A percentile compares a stretch with the other conserved stretches of the same genome.
These are phyloP conservation scores for Heloderma charlesbogerti DNA, from an alignment of 2,113 vertebrate species.

Conservation along the genomic window DNA sequence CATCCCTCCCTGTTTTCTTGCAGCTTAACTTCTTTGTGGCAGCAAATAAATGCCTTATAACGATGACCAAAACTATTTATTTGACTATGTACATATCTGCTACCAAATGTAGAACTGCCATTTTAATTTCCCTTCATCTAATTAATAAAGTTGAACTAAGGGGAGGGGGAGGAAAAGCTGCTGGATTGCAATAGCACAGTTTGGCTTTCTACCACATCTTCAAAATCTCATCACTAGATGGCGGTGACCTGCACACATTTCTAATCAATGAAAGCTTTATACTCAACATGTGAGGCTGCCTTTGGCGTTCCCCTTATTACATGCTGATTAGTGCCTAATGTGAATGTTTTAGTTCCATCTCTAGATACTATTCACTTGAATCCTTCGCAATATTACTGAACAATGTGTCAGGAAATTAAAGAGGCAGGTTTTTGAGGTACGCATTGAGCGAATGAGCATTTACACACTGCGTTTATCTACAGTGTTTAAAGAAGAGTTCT, in stretches of 20 bases:
- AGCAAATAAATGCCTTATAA: neutral
- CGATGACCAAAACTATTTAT: neutral
- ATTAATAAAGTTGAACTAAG: neutral
- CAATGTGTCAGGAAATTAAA: constrained; percentile 18
- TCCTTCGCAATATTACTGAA: constrained; percentile 13
- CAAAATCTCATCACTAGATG: constrained; percentile 78
- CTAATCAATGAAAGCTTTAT: constrained; percentile 35
- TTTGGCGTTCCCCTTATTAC: constrained; percentile 22
- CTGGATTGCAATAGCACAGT: rapidly evolving
- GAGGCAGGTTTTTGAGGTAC: neutral
- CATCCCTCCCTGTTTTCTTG: neutral
- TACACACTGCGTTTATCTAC: too few species aligned
- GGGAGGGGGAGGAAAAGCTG: neutral
- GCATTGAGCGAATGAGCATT: constrained; percentile 20
- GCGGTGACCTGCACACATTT: constrained; percentile 73
- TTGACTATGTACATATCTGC: neutral
- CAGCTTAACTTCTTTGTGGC: neutral
- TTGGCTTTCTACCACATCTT: constrained; percentile 61
- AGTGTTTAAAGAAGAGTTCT: too few species aligned
- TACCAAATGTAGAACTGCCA: neutral
- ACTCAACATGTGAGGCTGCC: constrained; percentile 8
- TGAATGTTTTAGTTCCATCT: constrained; percentile 10
- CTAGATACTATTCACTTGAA: constrained; percentile 15
- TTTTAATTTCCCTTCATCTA: constrained; percentile 8
- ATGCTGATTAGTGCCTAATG: neutral